phyloP scores from a whole-genome alignment of 1,140 invertebrate genomes.

The Venustaconcha ellipsiformis region DNA sequence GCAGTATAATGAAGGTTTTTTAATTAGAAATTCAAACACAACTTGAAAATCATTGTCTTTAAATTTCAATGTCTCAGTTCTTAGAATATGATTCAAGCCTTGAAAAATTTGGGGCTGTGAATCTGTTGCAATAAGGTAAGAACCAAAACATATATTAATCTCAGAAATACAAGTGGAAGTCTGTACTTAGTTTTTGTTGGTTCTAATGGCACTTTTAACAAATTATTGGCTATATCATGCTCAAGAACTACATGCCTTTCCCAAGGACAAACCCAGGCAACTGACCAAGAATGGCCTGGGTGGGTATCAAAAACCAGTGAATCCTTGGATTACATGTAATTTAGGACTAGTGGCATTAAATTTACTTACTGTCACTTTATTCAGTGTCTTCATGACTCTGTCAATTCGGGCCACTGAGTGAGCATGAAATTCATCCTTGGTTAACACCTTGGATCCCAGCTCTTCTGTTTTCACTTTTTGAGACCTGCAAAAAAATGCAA shows the following conservation, averaged over 20 bases:
- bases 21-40: too few relatives aligned
- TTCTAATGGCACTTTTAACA: too few relatives aligned
- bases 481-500: conserved; percentile 3
- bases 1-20: too few relatives aligned
- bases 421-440: conserved; percentile 59
- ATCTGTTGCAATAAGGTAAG: neutral
- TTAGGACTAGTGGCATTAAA: neutral
- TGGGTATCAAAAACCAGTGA: too few relatives aligned
- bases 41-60: too few relatives aligned
- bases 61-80: neutral
- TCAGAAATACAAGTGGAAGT: neutral
- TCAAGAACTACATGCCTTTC: too few relatives aligned
- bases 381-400: conserved; percentile 62
- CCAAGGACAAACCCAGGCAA: too few relatives aligned
- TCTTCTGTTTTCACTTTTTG: conserved; percentile 11
- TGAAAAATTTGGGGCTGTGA: neutral
- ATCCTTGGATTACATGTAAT: neutral
- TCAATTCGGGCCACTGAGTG: conserved; percentile 53
- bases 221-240: too few relatives aligned
- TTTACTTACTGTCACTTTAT: conserved; percentile 62
- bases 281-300: too few relatives aligned
- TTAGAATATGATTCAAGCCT: neutral
- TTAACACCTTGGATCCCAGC: conserved; percentile 36
- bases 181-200: neutral
- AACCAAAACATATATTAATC: neutral